Evolutionary conservation across 1,140 invertebrate species (phyloP).

Genomic region (Orius insidiosus): DNA sequence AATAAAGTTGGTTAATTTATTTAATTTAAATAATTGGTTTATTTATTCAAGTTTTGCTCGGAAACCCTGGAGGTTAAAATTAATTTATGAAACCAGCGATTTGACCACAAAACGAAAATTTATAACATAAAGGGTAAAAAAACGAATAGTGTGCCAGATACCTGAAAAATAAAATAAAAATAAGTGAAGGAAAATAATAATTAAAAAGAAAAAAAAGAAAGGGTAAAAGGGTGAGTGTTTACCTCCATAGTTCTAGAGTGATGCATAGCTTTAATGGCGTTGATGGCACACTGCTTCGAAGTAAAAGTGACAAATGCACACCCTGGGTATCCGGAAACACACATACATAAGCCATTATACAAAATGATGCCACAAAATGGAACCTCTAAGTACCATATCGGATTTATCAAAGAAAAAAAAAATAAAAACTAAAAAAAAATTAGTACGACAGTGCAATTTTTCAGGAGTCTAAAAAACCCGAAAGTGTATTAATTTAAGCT

Average conservation of each 20-base stretch:
- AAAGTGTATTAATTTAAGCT: slow-evolving; percentile 2
- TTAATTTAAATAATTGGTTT: too few relatives aligned
- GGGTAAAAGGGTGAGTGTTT: slow-evolving; percentile 22
- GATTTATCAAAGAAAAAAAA: background rate
- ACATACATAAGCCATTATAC: slow-evolving; percentile 18
- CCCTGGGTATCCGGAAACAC: slow-evolving; percentile 28
- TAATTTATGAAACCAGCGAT: too few relatives aligned
- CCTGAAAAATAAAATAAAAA: background rate
- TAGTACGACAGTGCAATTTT: slow-evolving; percentile 1
- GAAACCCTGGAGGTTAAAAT: too few relatives aligned
- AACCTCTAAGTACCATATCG: background rate
- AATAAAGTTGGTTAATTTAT: too few relatives aligned
- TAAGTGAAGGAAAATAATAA: background rate
- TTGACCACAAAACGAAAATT: too few relatives aligned
- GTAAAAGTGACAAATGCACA: slow-evolving; percentile 98
- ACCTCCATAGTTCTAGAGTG: slow-evolving; percentile 97
- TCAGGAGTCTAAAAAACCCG: slow-evolving; percentile 2
- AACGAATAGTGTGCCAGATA: background rate
- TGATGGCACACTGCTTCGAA: slow-evolving; percentile 86
- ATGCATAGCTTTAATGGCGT: slow-evolving; percentile 91
- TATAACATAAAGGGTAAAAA: too few relatives aligned
- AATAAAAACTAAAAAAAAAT: background rate
- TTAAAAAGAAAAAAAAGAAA: slow-evolving; percentile 5
- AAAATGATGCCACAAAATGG: slow-evolving; percentile 12
- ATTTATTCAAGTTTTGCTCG: too few relatives aligned